phyloP scores from a whole-genome alignment of 2,888 invertebrate genomes.

The Phengaris alcon region DNA sequence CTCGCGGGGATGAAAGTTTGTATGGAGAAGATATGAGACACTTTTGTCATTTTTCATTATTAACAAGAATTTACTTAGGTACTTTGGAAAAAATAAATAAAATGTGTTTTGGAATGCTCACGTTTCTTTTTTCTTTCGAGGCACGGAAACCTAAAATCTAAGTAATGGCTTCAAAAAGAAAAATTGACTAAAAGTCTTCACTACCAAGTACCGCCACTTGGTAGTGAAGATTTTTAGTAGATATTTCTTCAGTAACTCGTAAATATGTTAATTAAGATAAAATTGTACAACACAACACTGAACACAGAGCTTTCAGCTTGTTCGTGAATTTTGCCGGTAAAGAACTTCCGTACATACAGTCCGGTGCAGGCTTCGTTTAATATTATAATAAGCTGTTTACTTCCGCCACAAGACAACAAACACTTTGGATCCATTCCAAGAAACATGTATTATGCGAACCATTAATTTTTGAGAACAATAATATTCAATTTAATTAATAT shows the following conservation, averaged over 20 bases:
- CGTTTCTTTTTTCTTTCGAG: too few species aligned
- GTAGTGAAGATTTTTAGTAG: too few species aligned
- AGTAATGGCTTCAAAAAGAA: too few species aligned
- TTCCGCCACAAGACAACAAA: constrained; percentile 5
- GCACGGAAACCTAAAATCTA: too few species aligned
- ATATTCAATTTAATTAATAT: too few species aligned
- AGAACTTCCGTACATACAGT: background rate
- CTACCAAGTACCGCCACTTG: background rate
- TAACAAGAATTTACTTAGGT: too few species aligned
- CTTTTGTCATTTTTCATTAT: too few species aligned
- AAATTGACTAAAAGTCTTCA: too few species aligned
- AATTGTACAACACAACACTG: background rate
- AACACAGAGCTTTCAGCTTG: background rate
- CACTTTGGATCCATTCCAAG: constrained; percentile 7
- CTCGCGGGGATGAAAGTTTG: too few species aligned
- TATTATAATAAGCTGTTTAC: constrained; percentile 21
- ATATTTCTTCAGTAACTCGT: background rate
- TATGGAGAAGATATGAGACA: too few species aligned
- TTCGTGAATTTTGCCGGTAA: background rate
- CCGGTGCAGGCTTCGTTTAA: constrained; percentile 17
- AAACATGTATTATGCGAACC: background rate
- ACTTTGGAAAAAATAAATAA: too few species aligned
- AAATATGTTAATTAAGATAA: background rate
- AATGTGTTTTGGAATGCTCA: too few species aligned
- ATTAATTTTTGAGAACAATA: constrained; percentile 3